These are phyloP conservation scores for Melinaea marsaeus DNA, from an alignment of 2,888 invertebrate genomes.

Conservation along the genomic window DNA sequence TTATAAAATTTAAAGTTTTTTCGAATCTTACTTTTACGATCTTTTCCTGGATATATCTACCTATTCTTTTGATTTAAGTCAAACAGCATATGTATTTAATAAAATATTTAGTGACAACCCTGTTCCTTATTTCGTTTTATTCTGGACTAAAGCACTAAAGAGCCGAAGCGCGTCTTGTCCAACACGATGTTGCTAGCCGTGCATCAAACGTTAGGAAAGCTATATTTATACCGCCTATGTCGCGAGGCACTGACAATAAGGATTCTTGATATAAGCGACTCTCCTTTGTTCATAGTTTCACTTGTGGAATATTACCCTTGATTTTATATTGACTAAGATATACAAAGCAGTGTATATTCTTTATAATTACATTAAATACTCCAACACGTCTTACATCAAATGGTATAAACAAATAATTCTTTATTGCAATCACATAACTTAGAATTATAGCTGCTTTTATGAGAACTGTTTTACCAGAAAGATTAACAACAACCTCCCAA, in stretches of 20 bases:
- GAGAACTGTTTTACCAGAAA: background rate
- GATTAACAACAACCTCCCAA: background rate
- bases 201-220: constrained; percentile 38
- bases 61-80: too few relatives aligned
- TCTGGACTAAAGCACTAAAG: constrained; percentile 57
- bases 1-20: too few relatives aligned
- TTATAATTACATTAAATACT: too few relatives aligned
- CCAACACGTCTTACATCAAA: too few relatives aligned
- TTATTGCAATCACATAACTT: too few relatives aligned
- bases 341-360: background rate
- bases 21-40: too few relatives aligned
- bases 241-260: constrained; percentile 27
- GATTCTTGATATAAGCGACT: constrained; percentile 16
- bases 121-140: constrained; percentile 32
- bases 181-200: constrained; percentile 55
- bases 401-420: too few relatives aligned
- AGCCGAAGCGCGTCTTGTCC: constrained; percentile 51
- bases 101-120: constrained; percentile 29
- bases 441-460: too few relatives aligned
- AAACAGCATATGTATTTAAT: too few relatives aligned
- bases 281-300: constrained; percentile 4
- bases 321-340: constrained; percentile 1
- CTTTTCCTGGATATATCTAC: too few relatives aligned
- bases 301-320: constrained; percentile 5
- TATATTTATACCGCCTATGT: constrained; percentile 52